Evolutionary conservation across 2,113 vertebrate genomes (phyloP).

Genomic region (Leptobrachium ailaonicum): DNA sequence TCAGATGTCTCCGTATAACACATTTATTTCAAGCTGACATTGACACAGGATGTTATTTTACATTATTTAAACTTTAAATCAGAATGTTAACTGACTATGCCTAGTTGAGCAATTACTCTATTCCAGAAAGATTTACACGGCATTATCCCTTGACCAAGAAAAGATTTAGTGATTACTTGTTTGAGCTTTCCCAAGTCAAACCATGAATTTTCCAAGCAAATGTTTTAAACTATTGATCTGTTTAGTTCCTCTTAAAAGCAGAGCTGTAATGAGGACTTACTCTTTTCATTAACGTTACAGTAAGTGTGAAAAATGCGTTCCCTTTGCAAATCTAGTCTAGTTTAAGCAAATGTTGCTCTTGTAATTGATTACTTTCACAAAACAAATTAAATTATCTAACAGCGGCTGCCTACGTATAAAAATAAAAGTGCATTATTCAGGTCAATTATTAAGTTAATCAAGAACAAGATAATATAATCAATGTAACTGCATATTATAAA

Average conservation of each 20-base stretch:
- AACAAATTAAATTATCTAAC: conserved; percentile 36
- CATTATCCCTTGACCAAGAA: conserved; percentile 12
- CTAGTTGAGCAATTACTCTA: not conserved
- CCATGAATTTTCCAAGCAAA: conserved; percentile 9
- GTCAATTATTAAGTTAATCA: not conserved
- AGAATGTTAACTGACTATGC: not conserved
- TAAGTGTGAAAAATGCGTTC: conserved; percentile 54
- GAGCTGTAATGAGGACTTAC: conserved; percentile 64
- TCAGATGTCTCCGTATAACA: not conserved
- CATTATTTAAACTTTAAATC: not conserved
- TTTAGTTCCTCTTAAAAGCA: not conserved
- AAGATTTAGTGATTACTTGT: conserved; percentile 18
- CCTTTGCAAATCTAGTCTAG: conserved; percentile 52
- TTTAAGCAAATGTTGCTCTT: conserved; percentile 49
- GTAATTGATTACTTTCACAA: conserved; percentile 44
- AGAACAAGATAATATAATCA: not conserved
- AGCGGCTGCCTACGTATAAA: conserved; percentile 31
- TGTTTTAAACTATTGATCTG: conserved; percentile 28
- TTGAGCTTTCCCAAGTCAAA: not conserved
- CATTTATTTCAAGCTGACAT: conserved; percentile 22
- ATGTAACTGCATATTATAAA: not conserved
- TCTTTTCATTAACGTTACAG: conserved; percentile 60
- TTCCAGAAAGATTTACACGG: not conserved
- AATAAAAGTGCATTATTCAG: not conserved
- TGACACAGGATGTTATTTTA: not conserved